Conservation (phyloP, 2,888 invertebrate genomes). For the Xestia sexstrigata region DNA sequence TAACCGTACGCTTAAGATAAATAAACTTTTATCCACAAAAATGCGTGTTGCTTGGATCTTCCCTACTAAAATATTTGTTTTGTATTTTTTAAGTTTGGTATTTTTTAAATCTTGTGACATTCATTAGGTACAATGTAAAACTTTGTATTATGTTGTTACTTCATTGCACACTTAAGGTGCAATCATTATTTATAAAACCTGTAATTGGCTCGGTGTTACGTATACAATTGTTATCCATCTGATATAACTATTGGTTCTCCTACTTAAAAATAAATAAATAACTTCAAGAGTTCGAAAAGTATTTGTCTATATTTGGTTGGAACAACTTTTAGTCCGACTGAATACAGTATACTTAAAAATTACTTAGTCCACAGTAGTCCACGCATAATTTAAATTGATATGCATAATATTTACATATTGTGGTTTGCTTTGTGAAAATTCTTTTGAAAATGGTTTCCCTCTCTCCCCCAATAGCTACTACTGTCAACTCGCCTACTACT, state of each 20-base stretch:
- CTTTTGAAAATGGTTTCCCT: not conserved
- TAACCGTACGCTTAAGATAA: constrained; percentile 54
- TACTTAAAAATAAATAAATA: not conserved
- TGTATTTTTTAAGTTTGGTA: constrained; percentile 4
- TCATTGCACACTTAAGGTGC: no score
- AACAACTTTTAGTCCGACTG: constrained; percentile 7
- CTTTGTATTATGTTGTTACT: no score
- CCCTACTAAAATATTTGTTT: not conserved
- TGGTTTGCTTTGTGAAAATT: not conserved
- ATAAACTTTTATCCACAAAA: constrained; percentile 22
- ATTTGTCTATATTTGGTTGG: not conserved
- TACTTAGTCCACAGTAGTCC: not conserved
- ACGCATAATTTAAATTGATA: not conserved
- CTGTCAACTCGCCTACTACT: no score
- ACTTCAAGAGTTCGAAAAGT: not conserved
- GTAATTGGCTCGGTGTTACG: no score
- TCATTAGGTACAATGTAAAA: not conserved
- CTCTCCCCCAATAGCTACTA: no score
- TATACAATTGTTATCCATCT: no score
- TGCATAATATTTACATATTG: not conserved
- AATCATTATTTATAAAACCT: no score
- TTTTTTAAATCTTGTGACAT: constrained; percentile 7
- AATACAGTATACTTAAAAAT: constrained; percentile 18
- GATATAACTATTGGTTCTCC: no score
- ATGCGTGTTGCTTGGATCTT: not conserved